phyloP scores from a whole-genome alignment of 2,113 vertebrate species.

The Chionis minor region DNA sequence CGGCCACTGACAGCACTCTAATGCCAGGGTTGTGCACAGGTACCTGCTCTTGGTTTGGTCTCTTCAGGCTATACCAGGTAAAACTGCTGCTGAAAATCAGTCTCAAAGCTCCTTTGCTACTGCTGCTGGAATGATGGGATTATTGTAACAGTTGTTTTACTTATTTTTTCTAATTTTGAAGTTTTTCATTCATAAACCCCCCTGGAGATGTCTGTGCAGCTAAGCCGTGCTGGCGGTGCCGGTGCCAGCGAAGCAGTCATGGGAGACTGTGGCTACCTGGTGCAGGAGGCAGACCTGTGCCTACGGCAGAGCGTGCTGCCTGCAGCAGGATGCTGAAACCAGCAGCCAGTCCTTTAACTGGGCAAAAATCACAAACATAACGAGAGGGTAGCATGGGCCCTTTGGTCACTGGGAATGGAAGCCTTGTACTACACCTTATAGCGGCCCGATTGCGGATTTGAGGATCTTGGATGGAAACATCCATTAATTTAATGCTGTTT shows the following conservation, averaged over 20 bases:
- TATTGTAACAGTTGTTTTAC: not conserved
- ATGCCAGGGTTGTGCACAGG: not conserved
- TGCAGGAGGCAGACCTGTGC: not conserved
- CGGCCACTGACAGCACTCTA: not conserved
- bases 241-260: accelerated
- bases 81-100: not conserved
- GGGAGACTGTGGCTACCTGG: not conserved
- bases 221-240: not conserved
- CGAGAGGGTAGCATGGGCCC: accelerated
- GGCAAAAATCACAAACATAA: not conserved
- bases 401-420: not conserved
- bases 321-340: not conserved
- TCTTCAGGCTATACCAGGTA: not conserved
- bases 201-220: not conserved
- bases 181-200: not conserved
- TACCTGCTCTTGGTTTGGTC: not conserved
- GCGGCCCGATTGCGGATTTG: not conserved
- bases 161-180: not conserved
- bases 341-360: not conserved
- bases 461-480: not conserved
- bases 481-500: not conserved
- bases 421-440: not conserved
- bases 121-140: not conserved
- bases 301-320: not conserved
- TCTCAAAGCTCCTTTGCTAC: not conserved